Evolutionary conservation across 1,140 invertebrate species (phyloP).

Genomic region (Zelostemma sp.): DNA sequence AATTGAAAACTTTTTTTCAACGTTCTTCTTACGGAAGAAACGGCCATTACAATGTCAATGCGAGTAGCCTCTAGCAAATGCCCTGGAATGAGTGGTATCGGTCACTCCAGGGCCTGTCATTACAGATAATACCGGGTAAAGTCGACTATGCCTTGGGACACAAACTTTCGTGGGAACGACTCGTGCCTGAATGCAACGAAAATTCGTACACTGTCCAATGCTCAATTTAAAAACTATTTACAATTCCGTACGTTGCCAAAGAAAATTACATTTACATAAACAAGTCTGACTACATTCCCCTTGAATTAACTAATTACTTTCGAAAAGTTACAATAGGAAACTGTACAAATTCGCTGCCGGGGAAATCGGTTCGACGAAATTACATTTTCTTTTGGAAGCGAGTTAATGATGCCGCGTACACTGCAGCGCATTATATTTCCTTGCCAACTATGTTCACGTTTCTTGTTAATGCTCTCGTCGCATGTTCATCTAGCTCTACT

Average conservation of each 20-base stretch:
- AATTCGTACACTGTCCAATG: conserved; percentile 29
- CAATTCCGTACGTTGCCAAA: no score
- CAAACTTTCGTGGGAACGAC: conserved; percentile 51
- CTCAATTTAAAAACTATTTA: no score
- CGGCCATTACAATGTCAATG: conserved; percentile 42
- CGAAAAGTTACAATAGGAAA: no score
- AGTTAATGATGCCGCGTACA: conserved; percentile 36
- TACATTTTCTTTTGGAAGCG: no score
- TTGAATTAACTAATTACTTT: no score
- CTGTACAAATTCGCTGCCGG: no score
- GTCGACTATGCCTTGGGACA: conserved; percentile 52
- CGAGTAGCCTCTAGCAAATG: conserved; percentile 41
- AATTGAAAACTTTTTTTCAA: no score
- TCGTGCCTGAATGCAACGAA: conserved; percentile 30
- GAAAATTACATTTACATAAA: no score
- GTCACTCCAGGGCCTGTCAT: conserved; percentile 49
- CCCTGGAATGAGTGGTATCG: conserved; percentile 39
- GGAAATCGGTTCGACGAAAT: no score
- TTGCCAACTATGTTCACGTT: conserved; percentile 28
- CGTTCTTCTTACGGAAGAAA: no score
- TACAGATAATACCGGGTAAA: conserved; percentile 52
- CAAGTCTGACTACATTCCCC: no score
- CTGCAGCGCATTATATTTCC: conserved; percentile 28
- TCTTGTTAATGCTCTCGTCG: conserved; percentile 43
- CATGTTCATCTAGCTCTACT: conserved; percentile 39